Evolutionary conservation across 2,113 vertebrate genomes (phyloP), one percentile per base, ranked within the genome.

Genomic region (Ondatra zibethicus): DNA sequence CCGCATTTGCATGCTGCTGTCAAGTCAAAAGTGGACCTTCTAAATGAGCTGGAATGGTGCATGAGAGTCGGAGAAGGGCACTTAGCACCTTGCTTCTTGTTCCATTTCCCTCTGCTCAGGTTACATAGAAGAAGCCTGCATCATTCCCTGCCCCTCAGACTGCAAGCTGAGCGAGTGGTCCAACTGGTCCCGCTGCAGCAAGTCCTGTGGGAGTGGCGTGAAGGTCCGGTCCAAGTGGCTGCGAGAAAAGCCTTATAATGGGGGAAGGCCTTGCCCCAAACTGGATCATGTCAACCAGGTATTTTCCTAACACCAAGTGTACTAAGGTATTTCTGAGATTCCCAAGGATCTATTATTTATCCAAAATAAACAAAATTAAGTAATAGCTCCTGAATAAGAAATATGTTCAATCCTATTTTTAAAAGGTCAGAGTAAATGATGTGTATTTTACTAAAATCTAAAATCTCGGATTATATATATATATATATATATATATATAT

Each of bases 131-230:
- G 99, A 99, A 98, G 99, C 99, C 55, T 99, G 99, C 96, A 99
- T 99, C 97, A 99, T 99, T 94, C 99, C 99, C 16, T 99, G 99
- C 70, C 99, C 99, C 1, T 99, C 99, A 0, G 99, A 99, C 98
- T 99, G 99, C 98, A 99, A 99, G 93, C 99, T 99, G 94, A 99
- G 99, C 3, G 99, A 99, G 88, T 99, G 99, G 99, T 99, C 99
- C 98, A 99, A 99, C 97, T 99, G 99, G 99, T 99, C 99, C 0
- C 99, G 99, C 93, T 99, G 99, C 95, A 99, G 99, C 88, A 99
- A 99, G 96, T 99, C 99, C 75, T 99, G 99, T 9, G 99, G 99
- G n/a, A 99, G 99, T 0, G 99, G 99, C 0, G 99, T 99, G 92
- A 99, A 99, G 88, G 99, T 99, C 96, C 99, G 99, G 3, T 99